A percentile compares a stretch with the other conserved stretches of the same genome.
Evolutionary conservation across 2,888 invertebrate genomes (phyloP).

Genomic region (Hydropsyche betteni): DNA sequence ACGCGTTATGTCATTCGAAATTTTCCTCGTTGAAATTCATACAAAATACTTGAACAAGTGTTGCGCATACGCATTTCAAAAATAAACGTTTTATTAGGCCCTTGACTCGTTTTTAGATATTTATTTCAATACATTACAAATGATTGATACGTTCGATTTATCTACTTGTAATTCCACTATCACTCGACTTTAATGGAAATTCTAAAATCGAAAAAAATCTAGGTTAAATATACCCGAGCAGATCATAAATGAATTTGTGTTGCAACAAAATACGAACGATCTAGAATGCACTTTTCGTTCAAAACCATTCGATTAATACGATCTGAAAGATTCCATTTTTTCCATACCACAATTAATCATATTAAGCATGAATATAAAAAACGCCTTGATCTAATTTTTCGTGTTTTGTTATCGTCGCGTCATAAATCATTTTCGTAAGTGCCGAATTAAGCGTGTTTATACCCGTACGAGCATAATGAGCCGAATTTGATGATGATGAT

Average conservation of each 20-base stretch:
- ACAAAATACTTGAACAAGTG: too few relatives aligned
- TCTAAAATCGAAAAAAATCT: neutral
- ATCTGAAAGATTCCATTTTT: too few relatives aligned
- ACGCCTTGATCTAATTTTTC: slow-evolving; percentile 30
- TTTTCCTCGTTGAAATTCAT: too few relatives aligned
- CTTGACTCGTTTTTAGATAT: slow-evolving; percentile 8
- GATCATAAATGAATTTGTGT: neutral
- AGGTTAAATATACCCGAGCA: slow-evolving; percentile 11
- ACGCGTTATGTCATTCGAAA: too few relatives aligned
- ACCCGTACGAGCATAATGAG: neutral
- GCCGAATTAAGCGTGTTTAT: slow-evolving; percentile 18
- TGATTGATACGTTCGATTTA: slow-evolving; percentile 23
- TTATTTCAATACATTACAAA: slow-evolving; percentile 16
- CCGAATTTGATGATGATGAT: slow-evolving; percentile 8
- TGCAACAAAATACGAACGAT: neutral
- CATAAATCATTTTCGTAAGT: slow-evolving; percentile 31
- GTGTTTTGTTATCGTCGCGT: neutral
- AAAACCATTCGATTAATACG: too few relatives aligned
- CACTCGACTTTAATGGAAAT: slow-evolving; percentile 19
- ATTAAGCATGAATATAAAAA: slow-evolving; percentile 8
- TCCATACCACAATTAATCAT: slow-evolving; percentile 4
- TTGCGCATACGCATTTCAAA: too few relatives aligned
- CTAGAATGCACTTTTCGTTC: too few relatives aligned
- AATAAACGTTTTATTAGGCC: neutral
- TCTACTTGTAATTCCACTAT: slow-evolving; percentile 8